Evolutionary conservation across 2,113 vertebrate genomes (phyloP).

Genomic region (Oryzias javanicus): DNA sequence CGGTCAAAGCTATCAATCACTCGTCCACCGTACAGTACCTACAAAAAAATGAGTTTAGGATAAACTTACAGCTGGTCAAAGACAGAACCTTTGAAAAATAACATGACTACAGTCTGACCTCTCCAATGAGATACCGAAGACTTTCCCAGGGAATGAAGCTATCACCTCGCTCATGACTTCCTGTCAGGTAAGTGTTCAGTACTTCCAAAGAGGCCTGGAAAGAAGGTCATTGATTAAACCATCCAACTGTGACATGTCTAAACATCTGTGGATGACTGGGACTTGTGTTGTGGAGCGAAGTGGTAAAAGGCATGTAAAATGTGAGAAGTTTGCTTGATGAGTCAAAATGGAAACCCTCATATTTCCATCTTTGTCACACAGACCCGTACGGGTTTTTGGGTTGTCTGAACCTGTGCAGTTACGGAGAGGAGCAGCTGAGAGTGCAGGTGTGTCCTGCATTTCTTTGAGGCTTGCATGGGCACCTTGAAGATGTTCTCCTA

Average conservation of each 20-base stretch:
- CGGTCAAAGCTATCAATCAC: slow-evolving; percentile 94
- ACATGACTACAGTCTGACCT: slow-evolving; percentile 75
- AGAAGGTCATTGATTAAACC: slow-evolving; percentile 5
- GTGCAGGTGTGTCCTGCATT: too few species aligned
- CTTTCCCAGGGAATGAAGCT: slow-evolving; percentile 89
- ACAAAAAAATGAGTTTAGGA: not conserved
- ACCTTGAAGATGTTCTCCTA: too few species aligned
- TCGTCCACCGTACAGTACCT: slow-evolving; percentile 97
- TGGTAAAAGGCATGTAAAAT: too few species aligned
- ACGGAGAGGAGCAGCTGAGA: too few species aligned
- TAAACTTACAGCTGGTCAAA: slow-evolving; percentile 1
- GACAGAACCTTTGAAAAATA: not conserved
- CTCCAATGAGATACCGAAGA: slow-evolving; percentile 94
- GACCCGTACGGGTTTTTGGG: too few species aligned
- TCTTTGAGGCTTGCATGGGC: too few species aligned
- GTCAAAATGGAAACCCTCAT: too few species aligned
- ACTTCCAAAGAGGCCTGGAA: slow-evolving; percentile 96
- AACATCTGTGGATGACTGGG: too few species aligned
- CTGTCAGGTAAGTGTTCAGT: slow-evolving; percentile 88
- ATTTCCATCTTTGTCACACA: too few species aligned
- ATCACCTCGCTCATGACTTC: slow-evolving; percentile 84
- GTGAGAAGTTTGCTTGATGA: too few species aligned
- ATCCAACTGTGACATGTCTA: not conserved
- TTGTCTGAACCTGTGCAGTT: too few species aligned
- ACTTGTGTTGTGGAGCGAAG: too few species aligned